Evolutionary conservation across 2,797 vertebrate species (phyloP).

Genomic region (Sebastes diploproa): DNA sequence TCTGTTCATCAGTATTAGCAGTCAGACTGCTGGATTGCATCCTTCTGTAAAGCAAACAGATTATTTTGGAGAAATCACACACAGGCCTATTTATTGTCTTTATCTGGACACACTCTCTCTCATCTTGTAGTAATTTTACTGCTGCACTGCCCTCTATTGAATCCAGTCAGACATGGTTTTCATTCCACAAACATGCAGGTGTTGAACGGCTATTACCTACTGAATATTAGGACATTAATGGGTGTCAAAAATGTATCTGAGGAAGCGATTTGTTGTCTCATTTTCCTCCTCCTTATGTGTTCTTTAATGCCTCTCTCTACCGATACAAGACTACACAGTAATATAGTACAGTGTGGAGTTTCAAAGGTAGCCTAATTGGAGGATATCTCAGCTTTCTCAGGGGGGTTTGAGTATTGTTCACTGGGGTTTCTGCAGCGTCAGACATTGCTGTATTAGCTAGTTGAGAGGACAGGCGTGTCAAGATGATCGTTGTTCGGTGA

Average conservation of each 20-base stretch:
- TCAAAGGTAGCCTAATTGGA: constrained; percentile 55
- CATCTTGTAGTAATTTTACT: constrained; percentile 29
- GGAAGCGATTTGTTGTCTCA: background rate
- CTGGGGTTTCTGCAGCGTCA: constrained; percentile 47
- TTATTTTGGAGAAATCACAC: constrained; percentile 32
- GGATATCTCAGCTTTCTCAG: constrained; percentile 31
- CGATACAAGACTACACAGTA: background rate
- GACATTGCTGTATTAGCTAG: constrained; percentile 32
- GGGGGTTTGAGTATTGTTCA: constrained; percentile 35
- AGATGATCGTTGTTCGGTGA: constrained; percentile 35
- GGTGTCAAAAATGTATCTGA: background rate
- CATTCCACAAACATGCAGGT: background rate
- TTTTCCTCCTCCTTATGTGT: background rate
- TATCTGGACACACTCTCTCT: constrained; percentile 30
- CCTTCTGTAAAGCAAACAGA: constrained; percentile 27
- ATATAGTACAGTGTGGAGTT: constrained; percentile 2
- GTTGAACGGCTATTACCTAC: background rate
- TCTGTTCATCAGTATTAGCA: constrained; percentile 44
- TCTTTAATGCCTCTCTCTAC: background rate
- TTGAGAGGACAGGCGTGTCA: constrained; percentile 37
- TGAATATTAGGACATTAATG: background rate
- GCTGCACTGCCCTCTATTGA: constrained; percentile 59
- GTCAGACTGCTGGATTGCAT: constrained; percentile 44
- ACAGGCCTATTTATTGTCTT: constrained; percentile 34
- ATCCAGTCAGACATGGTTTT: constrained; percentile 32